phyloP scores from a whole-genome alignment of 2,888 invertebrate genomes.

The Ichneumoninae sp. region DNA sequence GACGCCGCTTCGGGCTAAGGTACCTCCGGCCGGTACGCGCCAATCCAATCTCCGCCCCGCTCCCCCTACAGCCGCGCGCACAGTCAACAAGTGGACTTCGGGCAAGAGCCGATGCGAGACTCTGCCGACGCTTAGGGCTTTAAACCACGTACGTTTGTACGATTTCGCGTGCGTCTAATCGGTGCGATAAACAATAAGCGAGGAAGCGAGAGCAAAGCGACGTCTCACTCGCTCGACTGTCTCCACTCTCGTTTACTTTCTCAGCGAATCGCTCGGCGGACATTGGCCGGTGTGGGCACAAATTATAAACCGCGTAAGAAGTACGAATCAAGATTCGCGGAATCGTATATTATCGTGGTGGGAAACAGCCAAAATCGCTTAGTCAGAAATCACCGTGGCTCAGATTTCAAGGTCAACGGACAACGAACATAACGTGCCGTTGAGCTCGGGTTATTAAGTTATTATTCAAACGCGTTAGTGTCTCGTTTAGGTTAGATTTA shows the following conservation, averaged over 20 bases:
- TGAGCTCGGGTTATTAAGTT: neutral
- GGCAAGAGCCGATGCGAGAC: neutral
- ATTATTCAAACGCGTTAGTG: too few species aligned
- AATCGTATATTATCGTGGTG: slow-evolving; percentile 16
- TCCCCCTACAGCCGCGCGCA: neutral
- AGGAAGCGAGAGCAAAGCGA: neutral
- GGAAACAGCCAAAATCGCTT: slow-evolving; percentile 30
- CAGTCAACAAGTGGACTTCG: slow-evolving; percentile 44
- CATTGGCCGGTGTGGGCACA: neutral
- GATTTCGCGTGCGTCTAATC: slow-evolving; percentile 24
- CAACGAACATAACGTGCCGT: too few species aligned
- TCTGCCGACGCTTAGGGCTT: slow-evolving; percentile 3
- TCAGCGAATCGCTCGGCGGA: neutral
- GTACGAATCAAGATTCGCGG: slow-evolving; percentile 21
- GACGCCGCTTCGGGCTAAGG: slow-evolving; percentile 56
- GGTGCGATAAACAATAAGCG: slow-evolving; percentile 6
- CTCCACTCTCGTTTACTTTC: slow-evolving; percentile 23
- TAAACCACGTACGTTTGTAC: slow-evolving; percentile 11
- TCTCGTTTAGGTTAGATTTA: too few species aligned
- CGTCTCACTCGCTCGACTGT: neutral
- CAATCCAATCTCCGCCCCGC: slow-evolving; percentile 43
- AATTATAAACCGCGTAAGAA: slow-evolving; percentile 3
- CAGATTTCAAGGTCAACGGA: neutral
- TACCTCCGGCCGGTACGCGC: slow-evolving; percentile 48
- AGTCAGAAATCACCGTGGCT: slow-evolving; percentile 14